phyloP scores from a whole-genome alignment of 1,140 invertebrate species.

The Steinernema khuongi region DNA sequence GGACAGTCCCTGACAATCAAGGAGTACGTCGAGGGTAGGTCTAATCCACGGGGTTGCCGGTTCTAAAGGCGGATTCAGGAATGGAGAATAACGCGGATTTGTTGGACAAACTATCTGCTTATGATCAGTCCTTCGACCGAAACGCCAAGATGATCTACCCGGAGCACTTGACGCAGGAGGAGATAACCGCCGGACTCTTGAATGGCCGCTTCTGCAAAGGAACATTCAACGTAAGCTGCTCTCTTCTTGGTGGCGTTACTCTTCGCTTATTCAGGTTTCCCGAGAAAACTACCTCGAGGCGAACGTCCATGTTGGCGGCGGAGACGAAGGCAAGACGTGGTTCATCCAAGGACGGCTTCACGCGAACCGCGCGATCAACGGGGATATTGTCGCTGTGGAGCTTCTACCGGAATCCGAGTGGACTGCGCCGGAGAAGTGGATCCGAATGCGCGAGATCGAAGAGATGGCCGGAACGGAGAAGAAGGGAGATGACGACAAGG shows the following conservation, averaged over 20 bases:
- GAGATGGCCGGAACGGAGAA: constrained; percentile 55
- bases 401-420: constrained; percentile 83
- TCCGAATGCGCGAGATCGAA: constrained; percentile 17
- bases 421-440: constrained; percentile 68
- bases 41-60: neutral
- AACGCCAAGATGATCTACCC: constrained; percentile 68
- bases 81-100: constrained; percentile 67
- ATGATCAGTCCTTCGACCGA: constrained; percentile 19
- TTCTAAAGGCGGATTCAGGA: constrained; percentile 52
- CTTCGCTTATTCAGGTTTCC: constrained; percentile 65
- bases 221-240: constrained; percentile 38
- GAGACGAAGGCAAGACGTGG: constrained; percentile 67
- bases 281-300: constrained; percentile 91
- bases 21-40: constrained; percentile 20
- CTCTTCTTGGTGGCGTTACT: neutral
- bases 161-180: constrained; percentile 73
- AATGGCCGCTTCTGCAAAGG: constrained; percentile 75
- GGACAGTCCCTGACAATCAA: constrained; percentile 58
- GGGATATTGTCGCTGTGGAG: constrained; percentile 85
- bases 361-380: constrained; percentile 90
- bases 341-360: constrained; percentile 68
- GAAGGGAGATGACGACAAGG: constrained; percentile 42
- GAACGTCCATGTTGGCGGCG: constrained; percentile 72
- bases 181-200: constrained; percentile 74
- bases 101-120: constrained; percentile 70